A percentile compares a stretch with the other conserved stretches of the same genome.
These are phyloP conservation scores for Diaprepes abbreviatus DNA, from an alignment of 2,888 invertebrate species.

Conservation along the genomic window DNA sequence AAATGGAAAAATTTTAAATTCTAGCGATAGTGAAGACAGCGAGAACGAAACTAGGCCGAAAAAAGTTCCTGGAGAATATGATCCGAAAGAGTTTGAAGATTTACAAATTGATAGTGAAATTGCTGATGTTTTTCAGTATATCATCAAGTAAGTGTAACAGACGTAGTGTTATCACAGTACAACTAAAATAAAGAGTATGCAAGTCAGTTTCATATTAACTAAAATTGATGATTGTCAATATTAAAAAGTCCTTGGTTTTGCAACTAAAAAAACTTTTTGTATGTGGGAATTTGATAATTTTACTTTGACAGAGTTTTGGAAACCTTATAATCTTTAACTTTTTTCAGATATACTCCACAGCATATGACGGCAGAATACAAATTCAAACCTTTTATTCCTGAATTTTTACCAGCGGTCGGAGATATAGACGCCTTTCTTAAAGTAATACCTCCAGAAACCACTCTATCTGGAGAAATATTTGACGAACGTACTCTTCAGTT, in stretches of 20 bases:
- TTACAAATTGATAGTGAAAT: conserved; percentile 86
- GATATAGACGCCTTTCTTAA: conserved; percentile 99
- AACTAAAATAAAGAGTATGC: no score
- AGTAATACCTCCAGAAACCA: conserved; percentile 84
- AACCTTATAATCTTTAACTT: no score
- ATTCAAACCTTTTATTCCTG: conserved; percentile 94
- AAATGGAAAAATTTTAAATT: conserved; percentile 20
- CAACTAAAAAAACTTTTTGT: no score
- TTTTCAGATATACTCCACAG: conserved; percentile 89
- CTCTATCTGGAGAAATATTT: conserved; percentile 61
- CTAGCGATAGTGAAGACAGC: conserved; percentile 59
- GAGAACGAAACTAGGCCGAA: conserved; percentile 59
- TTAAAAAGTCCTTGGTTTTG: no score
- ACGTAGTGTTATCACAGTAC: no score
- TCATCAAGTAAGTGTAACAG: conserved; percentile 80
- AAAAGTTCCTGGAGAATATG: conserved; percentile 74
- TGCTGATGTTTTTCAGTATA: conserved; percentile 93
- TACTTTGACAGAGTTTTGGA: no score
- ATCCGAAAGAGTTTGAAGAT: conserved; percentile 87
- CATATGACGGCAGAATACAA: conserved; percentile 90
- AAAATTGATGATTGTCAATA: no score
- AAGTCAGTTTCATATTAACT: no score
- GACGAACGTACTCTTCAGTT: conserved; percentile 63
- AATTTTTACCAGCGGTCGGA: conserved; percentile 97
- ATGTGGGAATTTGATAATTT: no score